These are phyloP conservation scores for Aegotheles bennettii DNA, from an alignment of 2,113 vertebrate species.

Conservation along the genomic window DNA sequence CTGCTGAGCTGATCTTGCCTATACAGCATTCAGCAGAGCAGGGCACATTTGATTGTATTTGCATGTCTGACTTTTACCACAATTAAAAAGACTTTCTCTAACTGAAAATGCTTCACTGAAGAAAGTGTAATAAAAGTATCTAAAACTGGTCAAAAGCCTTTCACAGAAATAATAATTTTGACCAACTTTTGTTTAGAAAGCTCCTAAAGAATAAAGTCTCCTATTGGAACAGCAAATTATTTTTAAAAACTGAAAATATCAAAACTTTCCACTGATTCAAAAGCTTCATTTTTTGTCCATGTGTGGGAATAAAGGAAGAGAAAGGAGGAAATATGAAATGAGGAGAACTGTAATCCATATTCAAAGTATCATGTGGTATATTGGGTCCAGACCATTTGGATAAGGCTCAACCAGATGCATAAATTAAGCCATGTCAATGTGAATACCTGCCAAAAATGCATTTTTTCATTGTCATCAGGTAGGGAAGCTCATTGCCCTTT, in stretches of 20 bases:
- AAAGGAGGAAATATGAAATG: background rate
- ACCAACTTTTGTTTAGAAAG: background rate
- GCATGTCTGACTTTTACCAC: background rate
- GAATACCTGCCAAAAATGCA: background rate
- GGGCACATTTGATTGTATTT: background rate
- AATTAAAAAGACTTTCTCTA: background rate
- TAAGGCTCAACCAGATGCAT: background rate
- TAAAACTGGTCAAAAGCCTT: background rate
- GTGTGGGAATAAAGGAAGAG: background rate
- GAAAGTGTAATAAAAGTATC: background rate
- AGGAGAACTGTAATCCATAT: background rate
- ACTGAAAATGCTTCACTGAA: background rate
- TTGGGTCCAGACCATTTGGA: background rate
- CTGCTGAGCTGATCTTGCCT: background rate
- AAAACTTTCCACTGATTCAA: background rate
- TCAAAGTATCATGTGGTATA: background rate
- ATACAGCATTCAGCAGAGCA: background rate
- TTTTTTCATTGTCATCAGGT: background rate
- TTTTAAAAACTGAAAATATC: background rate
- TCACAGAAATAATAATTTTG: background rate
- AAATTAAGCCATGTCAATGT: background rate
- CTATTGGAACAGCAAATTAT: background rate
- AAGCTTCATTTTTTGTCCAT: background rate
- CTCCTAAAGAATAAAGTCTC: background rate
- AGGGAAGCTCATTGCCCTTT: background rate